Conservation (phyloP, 1,140 invertebrate genomes). For the Bursaphelenchus mucronatus region DNA sequence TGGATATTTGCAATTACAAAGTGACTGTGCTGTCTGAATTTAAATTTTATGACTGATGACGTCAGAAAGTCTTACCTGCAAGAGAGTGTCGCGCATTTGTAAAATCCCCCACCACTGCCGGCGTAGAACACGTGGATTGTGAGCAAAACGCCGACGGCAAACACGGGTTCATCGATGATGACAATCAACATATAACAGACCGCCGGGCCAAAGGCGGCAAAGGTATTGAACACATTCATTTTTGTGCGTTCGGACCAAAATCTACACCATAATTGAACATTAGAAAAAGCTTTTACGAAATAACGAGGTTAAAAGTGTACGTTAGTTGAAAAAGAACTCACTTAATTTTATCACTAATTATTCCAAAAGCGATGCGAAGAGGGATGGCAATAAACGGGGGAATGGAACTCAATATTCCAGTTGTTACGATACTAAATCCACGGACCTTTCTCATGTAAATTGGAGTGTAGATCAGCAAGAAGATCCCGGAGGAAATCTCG, state of each 20-base stretch:
- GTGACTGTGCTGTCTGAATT: constrained; percentile 6
- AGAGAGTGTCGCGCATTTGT: constrained; percentile 14
- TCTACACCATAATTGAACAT: not conserved
- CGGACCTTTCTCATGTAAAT: constrained; percentile 11
- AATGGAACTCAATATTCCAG: constrained; percentile 10
- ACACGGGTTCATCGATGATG: constrained; percentile 5
- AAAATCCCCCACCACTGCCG: constrained; percentile 20
- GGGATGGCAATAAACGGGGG: constrained; percentile 4
- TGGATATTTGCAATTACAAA: constrained; percentile 37
- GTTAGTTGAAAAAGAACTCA: constrained; percentile 17
- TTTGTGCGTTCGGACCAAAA: constrained; percentile 12
- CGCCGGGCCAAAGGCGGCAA: constrained; percentile 2
- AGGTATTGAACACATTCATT: constrained; percentile 23
- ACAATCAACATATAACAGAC: constrained; percentile 6
- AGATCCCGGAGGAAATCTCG: constrained; percentile 18
- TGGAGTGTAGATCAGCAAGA: constrained; percentile 18
- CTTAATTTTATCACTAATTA: constrained; percentile 22
- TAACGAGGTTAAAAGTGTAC: no score
- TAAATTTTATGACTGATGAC: no score
- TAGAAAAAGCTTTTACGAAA: no score
- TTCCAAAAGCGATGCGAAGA: not conserved
- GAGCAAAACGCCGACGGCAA: not conserved
- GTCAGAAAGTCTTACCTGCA: constrained; percentile 11
- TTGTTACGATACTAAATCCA: constrained; percentile 1
- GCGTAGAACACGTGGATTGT: constrained; percentile 8